These are phyloP conservation scores for Xylocampa areola DNA, from an alignment of 2,888 invertebrate genomes.

Conservation along the genomic window DNA sequence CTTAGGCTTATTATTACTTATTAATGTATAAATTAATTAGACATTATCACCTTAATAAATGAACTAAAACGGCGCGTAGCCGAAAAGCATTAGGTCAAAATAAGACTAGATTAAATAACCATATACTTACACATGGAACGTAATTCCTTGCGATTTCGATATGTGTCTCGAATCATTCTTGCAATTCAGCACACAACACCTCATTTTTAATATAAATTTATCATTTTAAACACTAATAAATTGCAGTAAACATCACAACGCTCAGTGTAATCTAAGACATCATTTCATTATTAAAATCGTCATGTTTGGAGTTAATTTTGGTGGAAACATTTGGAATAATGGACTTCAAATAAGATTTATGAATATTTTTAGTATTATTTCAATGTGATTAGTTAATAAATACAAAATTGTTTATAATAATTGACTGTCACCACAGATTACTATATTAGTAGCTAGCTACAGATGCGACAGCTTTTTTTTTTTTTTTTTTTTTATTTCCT, in stretches of 20 bases:
- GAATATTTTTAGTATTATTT: too few species aligned
- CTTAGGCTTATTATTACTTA: too few species aligned
- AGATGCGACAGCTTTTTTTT: too few species aligned
- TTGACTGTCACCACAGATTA: too few species aligned
- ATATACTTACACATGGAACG: slow-evolving; percentile 80
- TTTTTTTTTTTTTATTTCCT: too few species aligned
- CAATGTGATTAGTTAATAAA: too few species aligned
- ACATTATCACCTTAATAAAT: too few species aligned
- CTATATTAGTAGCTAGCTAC: too few species aligned
- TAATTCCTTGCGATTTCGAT: slow-evolving; percentile 78
- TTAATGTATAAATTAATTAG: too few species aligned
- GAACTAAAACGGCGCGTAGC: slow-evolving; percentile 3
- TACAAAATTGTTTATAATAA: too few species aligned
- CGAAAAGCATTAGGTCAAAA: background rate
- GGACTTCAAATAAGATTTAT: slow-evolving; percentile 1
- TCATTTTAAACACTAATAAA: slow-evolving; percentile 26
- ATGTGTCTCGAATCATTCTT: slow-evolving; percentile 78
- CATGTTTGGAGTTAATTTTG: slow-evolving; percentile 10
- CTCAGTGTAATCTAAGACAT: slow-evolving; percentile 1
- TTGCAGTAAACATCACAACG: slow-evolving; percentile 1
- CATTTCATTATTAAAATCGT: slow-evolving; percentile 6
- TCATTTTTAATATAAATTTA: slow-evolving; percentile 67
- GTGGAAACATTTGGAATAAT: slow-evolving; percentile 1
- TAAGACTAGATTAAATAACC: background rate
- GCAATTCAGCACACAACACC: slow-evolving; percentile 78